Evolutionary conservation across 2,888 invertebrate species (phyloP), one percentile per base, ranked within the genome.

Genomic region (Ptilodon capucinus): DNA sequence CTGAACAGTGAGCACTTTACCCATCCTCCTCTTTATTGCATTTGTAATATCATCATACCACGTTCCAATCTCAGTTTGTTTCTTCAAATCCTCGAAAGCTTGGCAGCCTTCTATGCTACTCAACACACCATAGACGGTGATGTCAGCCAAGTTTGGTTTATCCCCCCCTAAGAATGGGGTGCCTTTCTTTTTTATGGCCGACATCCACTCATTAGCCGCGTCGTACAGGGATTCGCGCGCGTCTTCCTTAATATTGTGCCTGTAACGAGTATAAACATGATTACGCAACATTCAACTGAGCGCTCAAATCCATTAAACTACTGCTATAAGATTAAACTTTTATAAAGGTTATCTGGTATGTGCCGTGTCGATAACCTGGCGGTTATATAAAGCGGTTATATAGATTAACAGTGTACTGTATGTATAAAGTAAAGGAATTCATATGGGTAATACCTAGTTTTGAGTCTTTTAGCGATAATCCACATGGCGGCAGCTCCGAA

Each of bases 401-500:
- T 39, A 50, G 14, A 19, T 2, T 21, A 36, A n/a, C 11, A n/a
- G n/a, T 28, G 2, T 28, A 28, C 4, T 3, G n/a, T n/a, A 9
- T 2, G n/a, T n/a, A 11, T n/a, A 11, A 28, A n/a, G n/a, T 4
- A 28, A 47, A n/a, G 2, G 13, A 14, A 28, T 14, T n/a, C n/a
- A n/a, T n/a, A n/a, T n/a, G n/a, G n/a, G 42, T 13, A 16, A 62
- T 82, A 95, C 94, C 94, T 95, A 69, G 94, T 95, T 79, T 98
- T 98, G 9, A 99, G 91, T 53, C 95, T 91, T 80, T 98, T 98
- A 0, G 97, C 95, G 60, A 99, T 95, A 23, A 97, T 74, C 93
- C 95, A 99, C 99, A 99, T 99, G 0, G 97, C 98, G 4, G 93
- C 89, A 0, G 99, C 97, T 3, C 99, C 99, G 0, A 97, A 94